phyloP scores from a whole-genome alignment of 2,113 vertebrate genomes.

The Bos javanicus region DNA sequence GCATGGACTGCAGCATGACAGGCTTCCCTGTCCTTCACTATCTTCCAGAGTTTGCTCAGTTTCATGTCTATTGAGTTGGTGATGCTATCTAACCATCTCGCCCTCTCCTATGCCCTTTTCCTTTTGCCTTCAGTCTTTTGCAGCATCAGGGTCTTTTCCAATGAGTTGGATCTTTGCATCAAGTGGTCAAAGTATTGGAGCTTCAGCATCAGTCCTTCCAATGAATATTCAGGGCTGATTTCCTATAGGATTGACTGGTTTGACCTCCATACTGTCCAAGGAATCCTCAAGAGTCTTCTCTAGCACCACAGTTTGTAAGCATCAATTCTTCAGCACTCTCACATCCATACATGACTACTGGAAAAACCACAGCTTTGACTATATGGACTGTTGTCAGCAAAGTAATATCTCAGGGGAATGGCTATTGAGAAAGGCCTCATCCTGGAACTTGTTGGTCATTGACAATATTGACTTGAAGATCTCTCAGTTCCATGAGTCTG shows the following conservation, averaged over 20 bases:
- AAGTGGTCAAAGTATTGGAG: background rate
- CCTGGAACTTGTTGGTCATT: background rate
- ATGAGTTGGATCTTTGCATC: background rate
- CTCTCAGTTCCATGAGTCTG: background rate
- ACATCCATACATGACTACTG: background rate
- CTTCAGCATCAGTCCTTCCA: background rate
- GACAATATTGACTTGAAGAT: background rate
- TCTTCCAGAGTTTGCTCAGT: background rate
- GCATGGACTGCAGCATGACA: background rate
- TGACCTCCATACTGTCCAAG: background rate
- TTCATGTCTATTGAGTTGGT: background rate
- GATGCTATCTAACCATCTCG: background rate
- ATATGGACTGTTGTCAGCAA: background rate
- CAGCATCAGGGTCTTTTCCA: background rate
- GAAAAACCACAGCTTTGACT: background rate
- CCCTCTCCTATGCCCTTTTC: background rate
- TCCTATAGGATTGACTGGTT: background rate
- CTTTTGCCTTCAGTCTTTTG: background rate
- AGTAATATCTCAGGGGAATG: background rate
- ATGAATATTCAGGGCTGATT: background rate
- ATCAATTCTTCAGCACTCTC: background rate
- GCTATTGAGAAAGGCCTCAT: background rate
- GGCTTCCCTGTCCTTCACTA: background rate
- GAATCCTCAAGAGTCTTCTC: background rate
- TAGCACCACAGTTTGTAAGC: background rate